A percentile compares a stretch with the other conserved stretches of the same genome.
phyloP scores from a whole-genome alignment of 2,113 vertebrate species.

The Elgaria multicarinata region DNA sequence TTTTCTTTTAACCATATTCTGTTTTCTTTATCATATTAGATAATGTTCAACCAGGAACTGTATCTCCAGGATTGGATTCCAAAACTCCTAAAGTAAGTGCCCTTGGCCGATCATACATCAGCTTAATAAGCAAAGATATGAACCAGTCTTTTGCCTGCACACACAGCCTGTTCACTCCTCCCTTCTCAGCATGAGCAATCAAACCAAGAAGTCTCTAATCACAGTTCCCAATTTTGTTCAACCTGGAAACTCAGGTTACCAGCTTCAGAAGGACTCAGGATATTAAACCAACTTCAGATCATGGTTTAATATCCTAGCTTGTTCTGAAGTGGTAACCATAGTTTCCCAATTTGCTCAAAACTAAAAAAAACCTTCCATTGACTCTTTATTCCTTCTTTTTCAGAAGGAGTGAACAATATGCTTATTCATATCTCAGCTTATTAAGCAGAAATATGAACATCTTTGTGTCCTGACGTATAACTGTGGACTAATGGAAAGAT shows the following conservation, averaged over 20 bases:
- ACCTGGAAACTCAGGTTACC: neutral
- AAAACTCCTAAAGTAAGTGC: constrained; percentile 76
- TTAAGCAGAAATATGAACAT: neutral
- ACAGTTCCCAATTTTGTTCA: neutral
- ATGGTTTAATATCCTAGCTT: neutral
- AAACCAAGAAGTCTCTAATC: neutral
- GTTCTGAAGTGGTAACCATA: neutral
- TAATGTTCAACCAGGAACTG: constrained; percentile 47
- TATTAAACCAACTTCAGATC: neutral
- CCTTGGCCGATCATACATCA: neutral
- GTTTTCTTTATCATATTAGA: constrained; percentile 65
- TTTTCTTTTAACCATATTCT: constrained; percentile 12
- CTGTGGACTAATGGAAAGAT: neutral
- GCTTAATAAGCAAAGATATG: neutral
- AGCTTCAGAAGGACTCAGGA: neutral
- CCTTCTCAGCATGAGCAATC: neutral
- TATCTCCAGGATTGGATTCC: constrained; percentile 52
- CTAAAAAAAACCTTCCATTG: too few species aligned
- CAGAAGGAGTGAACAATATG: neutral
- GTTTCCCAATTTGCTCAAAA: neutral
- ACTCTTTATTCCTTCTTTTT: neutral
- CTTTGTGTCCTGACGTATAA: neutral
- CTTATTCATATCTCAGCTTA: neutral
- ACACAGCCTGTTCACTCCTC: neutral
- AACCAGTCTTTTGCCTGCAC: neutral